These are phyloP conservation scores for Patiria miniata DNA, from an alignment of 35 echinoderm and acorn worm genomes.

Conservation along the genomic window DNA sequence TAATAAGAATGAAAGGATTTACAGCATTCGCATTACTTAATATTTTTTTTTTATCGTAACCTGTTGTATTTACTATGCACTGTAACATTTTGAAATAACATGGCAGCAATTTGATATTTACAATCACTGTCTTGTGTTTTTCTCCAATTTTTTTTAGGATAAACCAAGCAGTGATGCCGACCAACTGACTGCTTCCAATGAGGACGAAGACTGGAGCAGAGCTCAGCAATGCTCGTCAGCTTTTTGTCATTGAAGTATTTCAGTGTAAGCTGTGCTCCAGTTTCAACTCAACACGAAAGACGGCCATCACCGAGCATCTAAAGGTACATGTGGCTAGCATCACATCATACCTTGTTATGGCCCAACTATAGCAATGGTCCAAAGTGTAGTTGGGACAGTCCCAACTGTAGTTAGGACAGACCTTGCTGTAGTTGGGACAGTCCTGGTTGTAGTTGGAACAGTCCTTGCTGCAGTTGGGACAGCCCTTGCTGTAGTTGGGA, in stretches of 20 bases:
- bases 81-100: too few species aligned
- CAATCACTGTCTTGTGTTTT: too few species aligned
- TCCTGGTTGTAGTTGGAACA: not conserved
- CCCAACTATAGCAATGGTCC: not conserved
- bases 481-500: not conserved
- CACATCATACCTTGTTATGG: not conserved
- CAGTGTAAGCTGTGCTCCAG: not conserved
- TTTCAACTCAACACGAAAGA: not conserved
- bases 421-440: not conserved
- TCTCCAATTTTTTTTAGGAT: too few species aligned
- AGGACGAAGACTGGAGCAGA: not conserved
- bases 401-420: not conserved
- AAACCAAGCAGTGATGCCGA: not conserved
- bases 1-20: too few species aligned
- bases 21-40: too few species aligned
- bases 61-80: too few species aligned
- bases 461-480: too few species aligned
- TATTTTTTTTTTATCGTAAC: too few species aligned
- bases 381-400: too few species aligned
- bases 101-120: too few species aligned
- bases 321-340: not conserved
- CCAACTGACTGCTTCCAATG: not conserved
- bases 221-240: not conserved
- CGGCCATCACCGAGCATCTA: not conserved
- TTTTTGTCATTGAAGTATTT: not conserved